These are phyloP conservation scores for Tauraco erythrolophus DNA, from an alignment of 2,113 vertebrate species.

Conservation along the genomic window DNA sequence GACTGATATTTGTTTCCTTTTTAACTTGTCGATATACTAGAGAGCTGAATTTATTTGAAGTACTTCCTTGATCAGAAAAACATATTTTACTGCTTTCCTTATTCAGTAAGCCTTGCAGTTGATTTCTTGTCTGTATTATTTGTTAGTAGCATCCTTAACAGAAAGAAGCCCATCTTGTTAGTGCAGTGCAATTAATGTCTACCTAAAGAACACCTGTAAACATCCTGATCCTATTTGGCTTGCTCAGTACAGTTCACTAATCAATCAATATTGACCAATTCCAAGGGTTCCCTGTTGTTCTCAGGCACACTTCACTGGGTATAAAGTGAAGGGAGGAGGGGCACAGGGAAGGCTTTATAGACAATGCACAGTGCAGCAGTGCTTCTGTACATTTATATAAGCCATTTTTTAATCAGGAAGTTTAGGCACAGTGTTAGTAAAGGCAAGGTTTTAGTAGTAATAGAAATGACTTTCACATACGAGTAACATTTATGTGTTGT, in stretches of 20 bases:
- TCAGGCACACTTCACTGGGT: neutral
- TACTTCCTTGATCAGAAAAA: neutral
- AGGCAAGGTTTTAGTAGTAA: neutral
- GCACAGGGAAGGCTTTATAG: neutral
- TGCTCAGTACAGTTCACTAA: neutral
- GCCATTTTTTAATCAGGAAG: neutral
- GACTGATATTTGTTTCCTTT: neutral
- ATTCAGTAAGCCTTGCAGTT: neutral
- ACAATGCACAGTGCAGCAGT: neutral
- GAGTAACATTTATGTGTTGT: neutral
- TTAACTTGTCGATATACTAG: neutral
- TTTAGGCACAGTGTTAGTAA: neutral
- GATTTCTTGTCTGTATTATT: neutral
- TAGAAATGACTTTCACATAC: neutral
- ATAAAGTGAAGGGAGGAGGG: neutral
- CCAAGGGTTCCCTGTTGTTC: neutral
- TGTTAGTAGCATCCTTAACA: neutral
- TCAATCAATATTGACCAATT: constrained; percentile 4
- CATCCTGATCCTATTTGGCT: neutral
- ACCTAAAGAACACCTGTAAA: neutral
- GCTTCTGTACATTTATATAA: neutral
- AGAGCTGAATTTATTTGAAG: neutral
- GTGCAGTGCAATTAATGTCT: neutral
- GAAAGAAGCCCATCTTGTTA: neutral
- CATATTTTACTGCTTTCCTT: neutral